Percentiles rank a stretch among this genome's conserved stretches.
phyloP scores from a whole-genome alignment of 2,888 invertebrate species.

The Diachrysia chrysitis region DNA sequence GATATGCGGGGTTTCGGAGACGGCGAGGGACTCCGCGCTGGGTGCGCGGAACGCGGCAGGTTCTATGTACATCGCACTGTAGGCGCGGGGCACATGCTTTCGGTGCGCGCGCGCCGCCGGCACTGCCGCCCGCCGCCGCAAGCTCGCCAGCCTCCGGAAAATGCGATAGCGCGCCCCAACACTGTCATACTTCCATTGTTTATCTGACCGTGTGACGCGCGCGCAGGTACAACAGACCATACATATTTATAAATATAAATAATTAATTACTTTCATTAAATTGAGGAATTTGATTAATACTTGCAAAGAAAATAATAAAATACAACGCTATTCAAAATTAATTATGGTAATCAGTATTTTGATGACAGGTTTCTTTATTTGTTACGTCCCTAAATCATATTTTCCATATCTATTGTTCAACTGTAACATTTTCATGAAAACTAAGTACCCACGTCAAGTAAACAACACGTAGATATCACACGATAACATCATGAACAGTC shows the following conservation, averaged over 20 bases:
- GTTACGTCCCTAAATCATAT: constrained; percentile 10
- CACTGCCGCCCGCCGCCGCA: constrained; percentile 80
- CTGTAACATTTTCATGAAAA: constrained; percentile 26
- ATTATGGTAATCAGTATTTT: constrained; percentile 7
- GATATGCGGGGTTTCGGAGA: constrained; percentile 70
- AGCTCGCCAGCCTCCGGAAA: constrained; percentile 84
- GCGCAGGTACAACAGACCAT: constrained; percentile 69
- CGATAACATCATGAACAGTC: constrained; percentile 75
- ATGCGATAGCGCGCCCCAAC: constrained; percentile 83
- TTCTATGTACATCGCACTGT: constrained; percentile 87
- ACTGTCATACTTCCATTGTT: constrained; percentile 86
- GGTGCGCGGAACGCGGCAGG: constrained; percentile 88
- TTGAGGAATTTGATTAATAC: constrained; percentile 16
- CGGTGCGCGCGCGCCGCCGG: constrained; percentile 88
- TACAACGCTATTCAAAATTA: constrained; percentile 15
- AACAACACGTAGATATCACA: constrained; percentile 72
- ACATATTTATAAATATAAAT: constrained; percentile 14
- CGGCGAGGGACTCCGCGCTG: constrained; percentile 86
- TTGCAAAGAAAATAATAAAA: constrained; percentile 7
- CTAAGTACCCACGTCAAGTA: constrained; percentile 59
- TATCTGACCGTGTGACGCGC: constrained; percentile 78
- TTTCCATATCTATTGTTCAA: constrained; percentile 19
- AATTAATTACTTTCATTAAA: constrained; percentile 25
- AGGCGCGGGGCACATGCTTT: constrained; percentile 86
- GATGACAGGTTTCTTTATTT: constrained; percentile 2